phyloP scores from a whole-genome alignment of 1,140 invertebrate species.

The Ostrea edulis region DNA sequence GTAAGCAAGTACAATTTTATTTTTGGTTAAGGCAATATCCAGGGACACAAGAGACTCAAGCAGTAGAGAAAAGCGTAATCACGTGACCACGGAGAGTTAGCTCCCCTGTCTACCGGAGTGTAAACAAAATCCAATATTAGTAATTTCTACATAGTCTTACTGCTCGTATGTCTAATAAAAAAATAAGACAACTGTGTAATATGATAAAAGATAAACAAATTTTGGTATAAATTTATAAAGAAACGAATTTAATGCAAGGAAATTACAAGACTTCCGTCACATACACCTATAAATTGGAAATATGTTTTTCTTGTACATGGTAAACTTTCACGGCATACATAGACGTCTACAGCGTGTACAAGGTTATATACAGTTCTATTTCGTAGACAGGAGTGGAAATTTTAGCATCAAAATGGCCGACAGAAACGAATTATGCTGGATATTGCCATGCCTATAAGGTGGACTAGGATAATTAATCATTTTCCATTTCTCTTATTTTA shows the following conservation, averaged over 20 bases:
- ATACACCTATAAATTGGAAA: conserved; percentile 41
- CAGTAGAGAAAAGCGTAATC: conserved; percentile 37
- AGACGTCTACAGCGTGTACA: conserved; percentile 23
- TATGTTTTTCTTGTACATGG: conserved; percentile 36
- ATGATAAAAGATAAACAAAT: conserved; percentile 46
- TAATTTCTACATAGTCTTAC: conserved; percentile 38
- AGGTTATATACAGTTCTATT: neutral
- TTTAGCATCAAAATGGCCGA: conserved; percentile 28
- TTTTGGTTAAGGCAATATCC: conserved; percentile 62
- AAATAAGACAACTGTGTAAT: conserved; percentile 27
- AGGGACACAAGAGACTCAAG: conserved; percentile 56
- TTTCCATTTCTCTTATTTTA: neutral
- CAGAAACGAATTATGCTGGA: conserved; percentile 38
- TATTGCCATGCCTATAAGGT: conserved; percentile 37
- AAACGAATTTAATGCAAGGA: conserved; percentile 22
- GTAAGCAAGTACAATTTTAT: conserved; percentile 63
- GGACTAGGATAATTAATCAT: neutral
- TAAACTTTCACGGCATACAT: neutral
- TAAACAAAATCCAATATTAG: conserved; percentile 36
- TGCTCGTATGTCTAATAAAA: conserved; percentile 31
- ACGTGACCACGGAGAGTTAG: conserved; percentile 37
- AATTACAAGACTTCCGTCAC: conserved; percentile 46
- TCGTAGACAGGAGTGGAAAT: conserved; percentile 41
- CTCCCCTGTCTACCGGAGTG: conserved; percentile 20
- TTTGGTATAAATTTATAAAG: conserved; percentile 34